Conservation (phyloP, 2,888 invertebrate species). For the Arctia plantaginis region DNA sequence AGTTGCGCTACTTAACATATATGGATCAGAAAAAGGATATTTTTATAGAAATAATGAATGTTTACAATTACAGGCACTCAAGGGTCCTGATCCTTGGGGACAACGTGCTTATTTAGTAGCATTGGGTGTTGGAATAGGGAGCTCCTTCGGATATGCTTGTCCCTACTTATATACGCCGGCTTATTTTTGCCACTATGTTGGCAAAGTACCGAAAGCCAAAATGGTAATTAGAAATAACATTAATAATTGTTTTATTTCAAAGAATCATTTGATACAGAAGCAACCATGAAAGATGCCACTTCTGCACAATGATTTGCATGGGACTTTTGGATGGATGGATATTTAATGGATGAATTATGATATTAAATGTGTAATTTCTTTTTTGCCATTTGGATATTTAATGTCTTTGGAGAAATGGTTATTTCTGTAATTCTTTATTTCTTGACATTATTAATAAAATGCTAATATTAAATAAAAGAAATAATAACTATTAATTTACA, state of each 20-base stretch:
- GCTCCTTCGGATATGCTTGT: constrained; percentile 62
- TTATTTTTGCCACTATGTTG: constrained; percentile 64
- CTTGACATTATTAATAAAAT: too few species aligned
- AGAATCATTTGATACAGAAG: background rate
- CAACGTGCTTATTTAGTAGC: constrained; percentile 56
- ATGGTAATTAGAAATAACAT: constrained; percentile 48
- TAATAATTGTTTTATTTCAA: background rate
- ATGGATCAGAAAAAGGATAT: background rate
- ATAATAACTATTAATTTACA: background rate
- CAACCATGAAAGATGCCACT: too few species aligned
- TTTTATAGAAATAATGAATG: background rate
- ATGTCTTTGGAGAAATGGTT: too few species aligned
- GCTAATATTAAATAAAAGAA: too few species aligned
- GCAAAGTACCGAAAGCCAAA: constrained; percentile 62
- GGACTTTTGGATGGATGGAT: too few species aligned
- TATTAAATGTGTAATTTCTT: too few species aligned
- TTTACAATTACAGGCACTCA: constrained; percentile 16
- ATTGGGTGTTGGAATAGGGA: constrained; percentile 64
- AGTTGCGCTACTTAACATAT: too few species aligned
- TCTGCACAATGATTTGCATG: background rate
- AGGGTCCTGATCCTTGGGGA: constrained; percentile 48
- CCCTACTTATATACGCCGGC: constrained; percentile 72
- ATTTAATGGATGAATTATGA: too few species aligned
- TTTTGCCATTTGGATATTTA: too few species aligned
- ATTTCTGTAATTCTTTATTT: too few species aligned